These are phyloP conservation scores for Leptura quadrifasciata DNA, from an alignment of 2,888 invertebrate species.

Conservation along the genomic window DNA sequence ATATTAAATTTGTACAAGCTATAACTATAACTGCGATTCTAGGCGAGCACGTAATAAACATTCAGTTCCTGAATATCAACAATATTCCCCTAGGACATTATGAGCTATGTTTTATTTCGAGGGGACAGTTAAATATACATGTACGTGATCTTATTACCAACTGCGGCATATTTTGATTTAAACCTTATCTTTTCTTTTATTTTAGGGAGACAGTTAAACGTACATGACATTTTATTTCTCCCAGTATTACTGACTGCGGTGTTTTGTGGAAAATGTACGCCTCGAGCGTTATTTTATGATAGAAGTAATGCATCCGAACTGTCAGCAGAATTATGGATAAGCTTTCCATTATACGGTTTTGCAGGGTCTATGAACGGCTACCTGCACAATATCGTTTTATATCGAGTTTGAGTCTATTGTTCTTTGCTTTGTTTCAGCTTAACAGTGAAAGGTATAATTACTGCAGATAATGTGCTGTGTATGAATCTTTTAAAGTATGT, in stretches of 20 bases:
- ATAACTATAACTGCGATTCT: neutral
- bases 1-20: neutral
- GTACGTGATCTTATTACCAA: neutral
- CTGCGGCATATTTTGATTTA: neutral
- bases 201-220: neutral
- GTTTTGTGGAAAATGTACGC: slow-evolving; percentile 1
- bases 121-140: neutral
- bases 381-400: neutral
- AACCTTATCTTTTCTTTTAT: neutral
- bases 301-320: neutral
- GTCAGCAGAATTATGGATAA: slow-evolving; percentile 18
- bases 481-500: neutral
- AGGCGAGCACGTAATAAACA: neutral
- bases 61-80: neutral
- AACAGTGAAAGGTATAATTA: neutral
- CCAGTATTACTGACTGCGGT: neutral
- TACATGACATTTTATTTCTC: neutral
- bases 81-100: neutral
- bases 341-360: neutral
- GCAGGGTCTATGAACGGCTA: neutral
- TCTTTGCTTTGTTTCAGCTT: neutral
- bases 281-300: neutral
- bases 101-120: neutral
- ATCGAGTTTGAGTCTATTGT: neutral
- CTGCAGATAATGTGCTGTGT: neutral